Evolutionary conservation across 1,140 invertebrate genomes (phyloP), one percentile per base, ranked within the genome.

Genomic region (Dufourea novaeangliae): DNA sequence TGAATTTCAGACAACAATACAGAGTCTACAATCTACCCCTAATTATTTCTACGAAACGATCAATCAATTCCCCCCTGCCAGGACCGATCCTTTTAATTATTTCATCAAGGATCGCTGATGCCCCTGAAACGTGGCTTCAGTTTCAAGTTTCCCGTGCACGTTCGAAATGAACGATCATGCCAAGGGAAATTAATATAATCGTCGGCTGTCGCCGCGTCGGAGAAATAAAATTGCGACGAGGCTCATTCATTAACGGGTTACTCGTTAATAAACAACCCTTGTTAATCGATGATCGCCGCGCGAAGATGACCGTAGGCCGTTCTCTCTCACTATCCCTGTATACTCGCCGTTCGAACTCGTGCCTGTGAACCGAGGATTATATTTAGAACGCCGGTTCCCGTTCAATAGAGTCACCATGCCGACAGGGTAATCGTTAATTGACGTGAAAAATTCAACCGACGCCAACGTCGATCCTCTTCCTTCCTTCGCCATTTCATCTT

Each of bases 351-450:
- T 76, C 61, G 46, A 11, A 39, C 14, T 39, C 46, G 22, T 78
- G 79, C 37, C 74, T 73, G 69, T 82, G 82, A 83, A 82, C 75
- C 75, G 46, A 56, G 54, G 46, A 59, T 82, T 83, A 83, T 83
- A 83, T 83, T 83, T 83, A 83, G 80, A 79, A 66, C 29, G 54
- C 34, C 46, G 1, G 46, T 50, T n/a, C 74, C 39, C 82, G 80
- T 70, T 83, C 80, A 66, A 83, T 83, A 83, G 76, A 70, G 46
- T 50, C 80, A 61, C 69, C 54, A 77, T 46, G 66, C 57, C 74
- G 57, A 72, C 66, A 46, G 72, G 41, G 50, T 79, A 79, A 83
- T 83, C 59, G 81, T 83, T 82, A 82, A 82, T 82, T 78, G 75
- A 83, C 69, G 66, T 63, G 52, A 56, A 76, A 57, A 78, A 78